Conservation (phyloP, 1,140 invertebrate species). For the Diachasma alloeum region DNA sequence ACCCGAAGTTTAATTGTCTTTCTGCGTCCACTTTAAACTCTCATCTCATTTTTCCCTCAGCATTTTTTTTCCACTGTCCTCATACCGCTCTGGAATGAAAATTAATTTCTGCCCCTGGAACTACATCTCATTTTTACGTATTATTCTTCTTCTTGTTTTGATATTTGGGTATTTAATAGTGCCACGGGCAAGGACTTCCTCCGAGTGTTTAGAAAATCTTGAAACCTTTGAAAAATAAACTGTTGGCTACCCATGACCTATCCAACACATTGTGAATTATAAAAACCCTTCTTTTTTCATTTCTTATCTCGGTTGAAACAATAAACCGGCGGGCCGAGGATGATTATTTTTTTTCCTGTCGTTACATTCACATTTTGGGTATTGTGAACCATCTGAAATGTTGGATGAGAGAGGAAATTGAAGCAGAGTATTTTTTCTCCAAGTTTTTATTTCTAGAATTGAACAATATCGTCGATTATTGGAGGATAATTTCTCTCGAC, state of each 20-base stretch:
- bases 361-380: not conserved
- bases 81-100: not conserved
- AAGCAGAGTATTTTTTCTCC: too few relatives aligned
- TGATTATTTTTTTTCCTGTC: not conserved
- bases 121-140: not conserved
- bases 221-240: slow-evolving; percentile 48
- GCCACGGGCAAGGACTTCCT: slow-evolving; percentile 24
- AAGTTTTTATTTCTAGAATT: too few relatives aligned
- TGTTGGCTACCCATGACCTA: slow-evolving; percentile 44
- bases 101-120: not conserved
- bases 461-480: too few relatives aligned
- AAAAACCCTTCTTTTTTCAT: slow-evolving; percentile 22
- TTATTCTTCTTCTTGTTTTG: not conserved
- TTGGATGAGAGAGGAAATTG: too few relatives aligned
- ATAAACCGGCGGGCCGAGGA: slow-evolving; percentile 35
- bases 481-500: too few relatives aligned
- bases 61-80: slow-evolving; percentile 20
- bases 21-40: slow-evolving; percentile 32
- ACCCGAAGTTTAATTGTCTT: slow-evolving; percentile 55
- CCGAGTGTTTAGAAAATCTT: slow-evolving; percentile 43
- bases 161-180: slow-evolving; percentile 13
- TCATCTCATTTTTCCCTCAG: slow-evolving; percentile 28
- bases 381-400: not conserved
- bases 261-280: slow-evolving; percentile 33
- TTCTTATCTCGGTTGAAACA: slow-evolving; percentile 38